Base-by-base conservation (phyloP, 2,797 vertebrate genomes). In the Acanthurus lineatus region DNA sequence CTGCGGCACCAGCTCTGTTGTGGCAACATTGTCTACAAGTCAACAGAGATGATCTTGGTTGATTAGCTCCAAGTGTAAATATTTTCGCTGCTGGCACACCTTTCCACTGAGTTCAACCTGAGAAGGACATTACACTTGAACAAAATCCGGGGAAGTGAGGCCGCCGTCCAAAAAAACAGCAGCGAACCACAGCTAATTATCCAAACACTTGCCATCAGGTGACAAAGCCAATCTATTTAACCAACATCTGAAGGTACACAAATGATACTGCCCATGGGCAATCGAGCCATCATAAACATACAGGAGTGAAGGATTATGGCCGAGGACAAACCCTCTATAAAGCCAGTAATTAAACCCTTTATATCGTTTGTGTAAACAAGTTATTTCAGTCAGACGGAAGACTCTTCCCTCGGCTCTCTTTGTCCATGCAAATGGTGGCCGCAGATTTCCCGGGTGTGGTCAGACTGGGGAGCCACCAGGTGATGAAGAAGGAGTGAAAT, bases 391-490 rank as follows among this genome's bases (percentile, higher is more conserved):
- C 62, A 38, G 84, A 90, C 82, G 92, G 92, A 95, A 94, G 92
- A 78, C 81, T 84, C 70, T 82, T 75, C 75, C 86, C 75, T 63
- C 35, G 11, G 63, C 85, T 87, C 77, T 91, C 86, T 94, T 86
- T 92, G 92, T 71, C 65, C 89, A 96, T 95, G 95, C 94, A 96
- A 96, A 96, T 93, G 74, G 61, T 19, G 72, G 89, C 93, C 93
- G 81, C 93, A 88, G 86, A 88, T 94, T 95, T 94, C 91, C 95
- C 91, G 94, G 95, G 94, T 93, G 95, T 94, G 95, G 95, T 96
- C 91, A 90, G 88, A 32, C 85, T 76, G 83, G 77, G 86, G 84
- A 93, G 89, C 87, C 89, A 73, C 88, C 91, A 92, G 94, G 94
- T 95, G 93, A 94, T 88, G 86, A 86, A 90, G 89, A 85, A 92